phyloP scores from a whole-genome alignment of 1,140 invertebrate genomes.

The Trichonephila clavata region DNA sequence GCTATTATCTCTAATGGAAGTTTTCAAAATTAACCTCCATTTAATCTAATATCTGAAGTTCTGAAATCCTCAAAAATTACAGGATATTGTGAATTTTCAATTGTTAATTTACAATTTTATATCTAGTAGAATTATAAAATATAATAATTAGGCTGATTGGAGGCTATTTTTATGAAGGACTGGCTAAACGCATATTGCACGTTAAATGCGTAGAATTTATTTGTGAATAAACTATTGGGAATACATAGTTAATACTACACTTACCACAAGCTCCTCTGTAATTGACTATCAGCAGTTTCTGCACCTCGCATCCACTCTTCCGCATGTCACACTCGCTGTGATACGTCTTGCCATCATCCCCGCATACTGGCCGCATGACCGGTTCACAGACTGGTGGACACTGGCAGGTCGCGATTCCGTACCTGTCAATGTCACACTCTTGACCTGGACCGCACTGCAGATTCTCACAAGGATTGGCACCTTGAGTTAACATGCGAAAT shows the following conservation, averaged over 20 bases:
- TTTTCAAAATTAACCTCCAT: no score
- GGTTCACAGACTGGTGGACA: conserved; percentile 89
- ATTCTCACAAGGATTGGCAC: conserved; percentile 89
- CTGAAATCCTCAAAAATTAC: no score
- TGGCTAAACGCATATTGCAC: no score
- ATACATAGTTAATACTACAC: conserved; percentile 76
- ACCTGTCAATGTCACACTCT: conserved; percentile 91
- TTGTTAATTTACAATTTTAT: no score
- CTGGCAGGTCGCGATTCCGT: conserved; percentile 90
- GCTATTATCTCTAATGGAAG: no score
- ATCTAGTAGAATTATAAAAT: no score
- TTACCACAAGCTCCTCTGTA: conserved; percentile 88
- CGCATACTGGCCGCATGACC: conserved; percentile 88
- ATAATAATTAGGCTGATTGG: no score
- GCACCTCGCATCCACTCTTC: conserved; percentile 87
- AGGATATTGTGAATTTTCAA: no score
- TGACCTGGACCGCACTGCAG: conserved; percentile 88
- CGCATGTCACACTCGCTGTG: conserved; percentile 87
- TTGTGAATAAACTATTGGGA: no score
- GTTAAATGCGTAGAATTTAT: no score
- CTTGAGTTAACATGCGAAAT: conserved; percentile 82
- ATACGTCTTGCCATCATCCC: conserved; percentile 86
- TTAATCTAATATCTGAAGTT: no score
- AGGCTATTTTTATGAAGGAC: no score
- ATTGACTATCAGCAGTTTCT: conserved; percentile 86